Evolutionary conservation across 1,140 invertebrate species (phyloP), one percentile per base, ranked within the genome.

Genomic region (Fopius arisanus): DNA sequence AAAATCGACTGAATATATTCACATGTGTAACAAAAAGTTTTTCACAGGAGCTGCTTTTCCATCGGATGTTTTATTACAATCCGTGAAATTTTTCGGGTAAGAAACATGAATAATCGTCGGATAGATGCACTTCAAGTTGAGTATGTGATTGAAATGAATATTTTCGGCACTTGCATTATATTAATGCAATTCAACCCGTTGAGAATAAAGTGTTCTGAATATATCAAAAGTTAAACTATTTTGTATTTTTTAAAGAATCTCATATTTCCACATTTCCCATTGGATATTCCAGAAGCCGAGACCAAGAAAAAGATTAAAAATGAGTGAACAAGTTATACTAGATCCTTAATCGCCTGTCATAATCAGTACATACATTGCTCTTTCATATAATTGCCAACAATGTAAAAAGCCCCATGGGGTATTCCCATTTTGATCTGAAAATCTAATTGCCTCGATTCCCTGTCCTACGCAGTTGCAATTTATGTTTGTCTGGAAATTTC

Each of bases 1-100:
- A 72, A 72, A 72, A 72, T 72, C 70, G 19, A 73, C 63, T 73
- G 71, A 73, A 73, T 73, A 73, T 73, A 73, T 73, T 73, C 67
- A 16, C 63, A 31, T 63, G 71, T 54, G 65, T 66, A 66, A 33
- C 54, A 59, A 59, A 59, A 59, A 59, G 21, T 59, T 59, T 59
- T 59, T 19, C 54, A 2, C 23, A 7, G 6, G 54, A 10, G 26
- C 51, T 73, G 37, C 10, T 26, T 43, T 59, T 67, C 29, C 65
- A 67, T 40, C 21, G 31, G 16, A 16, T 29, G 37, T 54, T 51
- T 31, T 54, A 26, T 73, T 41, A 28, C 41, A 43, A 40, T 41
- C 14, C 37, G 33, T 16, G 33, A 63, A 67, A 67, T 54, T 73
- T 59, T 9, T 54, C 12, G 65, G 40, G 67, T 73, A 73, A 73